These are phyloP conservation scores for Anguilla pacifica DNA, from an alignment of 2,797 vertebrate species.

Conservation along the genomic window DNA sequence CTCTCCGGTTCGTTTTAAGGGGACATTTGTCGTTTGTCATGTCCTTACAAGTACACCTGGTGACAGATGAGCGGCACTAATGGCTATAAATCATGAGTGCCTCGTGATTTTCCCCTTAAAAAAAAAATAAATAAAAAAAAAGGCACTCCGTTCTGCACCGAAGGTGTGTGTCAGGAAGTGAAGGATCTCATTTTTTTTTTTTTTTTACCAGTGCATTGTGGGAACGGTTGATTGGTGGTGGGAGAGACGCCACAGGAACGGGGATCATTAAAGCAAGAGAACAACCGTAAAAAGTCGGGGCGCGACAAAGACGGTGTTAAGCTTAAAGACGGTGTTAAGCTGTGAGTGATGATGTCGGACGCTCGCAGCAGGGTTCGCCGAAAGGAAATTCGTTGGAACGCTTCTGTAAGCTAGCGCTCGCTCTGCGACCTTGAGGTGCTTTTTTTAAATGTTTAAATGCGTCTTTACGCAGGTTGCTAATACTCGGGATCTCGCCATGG, in stretches of 20 bases:
- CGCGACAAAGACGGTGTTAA: not conserved
- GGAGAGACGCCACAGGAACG: not conserved
- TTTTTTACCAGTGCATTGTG: not conserved
- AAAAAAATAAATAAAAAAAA: not conserved
- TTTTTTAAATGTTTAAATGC: conserved; percentile 1
- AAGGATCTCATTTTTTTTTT: not conserved
- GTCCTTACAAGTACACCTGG: not conserved
- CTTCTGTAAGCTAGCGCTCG: not conserved
- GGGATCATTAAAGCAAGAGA: not conserved
- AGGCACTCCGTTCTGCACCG: conserved; percentile 8
- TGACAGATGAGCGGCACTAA: conserved; percentile 8
- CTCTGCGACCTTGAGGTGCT: not conserved
- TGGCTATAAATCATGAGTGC: conserved; percentile 24
- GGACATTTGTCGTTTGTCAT: conserved; percentile 22
- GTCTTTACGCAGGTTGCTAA: not conserved
- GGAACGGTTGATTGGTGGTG: not conserved
- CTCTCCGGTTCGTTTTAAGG: not conserved
- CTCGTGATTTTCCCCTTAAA: conserved; percentile 18
- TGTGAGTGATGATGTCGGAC: not conserved
- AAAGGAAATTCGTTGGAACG: not conserved
- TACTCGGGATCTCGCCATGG: not conserved
- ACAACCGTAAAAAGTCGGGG: not conserved
- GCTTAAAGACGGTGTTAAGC: not conserved
- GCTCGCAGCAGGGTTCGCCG: not conserved
- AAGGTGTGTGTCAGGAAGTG: not conserved